Conservation (phyloP, 1,140 invertebrate genomes). For the Camponotus pennsylvanicus region DNA sequence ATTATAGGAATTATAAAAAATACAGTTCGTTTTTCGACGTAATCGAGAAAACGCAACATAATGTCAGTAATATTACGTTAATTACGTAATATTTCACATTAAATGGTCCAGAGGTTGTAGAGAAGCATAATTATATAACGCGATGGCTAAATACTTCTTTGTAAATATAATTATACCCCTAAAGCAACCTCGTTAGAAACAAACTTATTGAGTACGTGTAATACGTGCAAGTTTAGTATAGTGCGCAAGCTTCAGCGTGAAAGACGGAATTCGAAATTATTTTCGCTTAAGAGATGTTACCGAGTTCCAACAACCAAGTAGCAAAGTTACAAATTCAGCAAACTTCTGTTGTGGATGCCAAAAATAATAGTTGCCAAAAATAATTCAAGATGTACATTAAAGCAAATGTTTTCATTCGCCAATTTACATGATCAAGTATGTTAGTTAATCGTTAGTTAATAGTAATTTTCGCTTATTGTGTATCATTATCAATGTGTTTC, state of each 20-base stretch:
- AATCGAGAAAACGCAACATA: neutral
- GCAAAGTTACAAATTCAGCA: neutral
- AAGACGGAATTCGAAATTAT: slow-evolving; percentile 46
- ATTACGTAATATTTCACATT: neutral
- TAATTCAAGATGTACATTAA: neutral
- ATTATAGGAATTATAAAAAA: neutral
- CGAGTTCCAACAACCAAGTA: neutral
- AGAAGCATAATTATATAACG: neutral
- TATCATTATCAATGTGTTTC: no score
- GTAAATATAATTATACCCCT: slow-evolving; percentile 16
- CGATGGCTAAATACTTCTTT: slow-evolving; percentile 8
- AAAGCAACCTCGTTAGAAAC: neutral
- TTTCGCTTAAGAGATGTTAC: slow-evolving; percentile 4
- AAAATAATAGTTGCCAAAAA: neutral
- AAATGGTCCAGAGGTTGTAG: neutral
- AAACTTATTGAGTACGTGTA: slow-evolving; percentile 11
- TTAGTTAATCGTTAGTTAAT: neutral
- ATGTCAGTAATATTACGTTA: neutral
- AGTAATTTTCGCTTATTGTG: neutral
- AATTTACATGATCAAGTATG: neutral
- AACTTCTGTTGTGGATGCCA: neutral
- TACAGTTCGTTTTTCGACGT: neutral
- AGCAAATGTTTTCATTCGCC: neutral
- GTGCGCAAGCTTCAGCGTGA: neutral
- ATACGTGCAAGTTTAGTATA: slow-evolving; percentile 15